Conservation (phyloP, 2,888 invertebrate species). For the Dynastes maya region DNA sequence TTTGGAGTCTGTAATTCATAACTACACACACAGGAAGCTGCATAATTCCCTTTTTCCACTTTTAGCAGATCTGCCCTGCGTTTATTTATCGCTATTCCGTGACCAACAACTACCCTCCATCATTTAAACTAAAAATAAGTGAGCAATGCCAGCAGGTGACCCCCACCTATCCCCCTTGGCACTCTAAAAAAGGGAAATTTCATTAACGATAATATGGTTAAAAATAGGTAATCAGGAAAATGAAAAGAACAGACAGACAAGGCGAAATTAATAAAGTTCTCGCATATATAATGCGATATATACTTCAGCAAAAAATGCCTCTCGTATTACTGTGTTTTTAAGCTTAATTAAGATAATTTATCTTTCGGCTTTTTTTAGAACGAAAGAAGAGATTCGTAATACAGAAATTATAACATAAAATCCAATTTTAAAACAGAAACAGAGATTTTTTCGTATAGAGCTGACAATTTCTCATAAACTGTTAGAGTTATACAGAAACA, state of each 20-base stretch:
- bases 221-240: constrained; percentile 32
- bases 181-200: constrained; percentile 27
- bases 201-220: constrained; percentile 34
- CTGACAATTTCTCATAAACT: no score
- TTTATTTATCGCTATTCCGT: no score
- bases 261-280: constrained; percentile 7
- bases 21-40: constrained; percentile 57
- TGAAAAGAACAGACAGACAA: constrained; percentile 4
- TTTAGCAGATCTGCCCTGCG: constrained; percentile 53
- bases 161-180: constrained; percentile 24
- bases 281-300: neutral
- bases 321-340: neutral
- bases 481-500: no score
- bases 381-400: neutral
- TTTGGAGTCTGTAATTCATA: constrained; percentile 58
- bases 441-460: no score
- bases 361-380: neutral
- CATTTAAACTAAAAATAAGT: constrained; percentile 55
- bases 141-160: constrained; percentile 42
- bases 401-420: neutral
- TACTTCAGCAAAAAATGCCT: constrained; percentile 14
- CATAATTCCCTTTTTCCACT: constrained; percentile 57
- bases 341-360: constrained; percentile 13
- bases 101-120: constrained; percentile 51
- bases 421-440: no score